These are phyloP conservation scores for Ctenoplectra terminalis DNA, from an alignment of 1,140 invertebrate species.

Conservation along the genomic window DNA sequence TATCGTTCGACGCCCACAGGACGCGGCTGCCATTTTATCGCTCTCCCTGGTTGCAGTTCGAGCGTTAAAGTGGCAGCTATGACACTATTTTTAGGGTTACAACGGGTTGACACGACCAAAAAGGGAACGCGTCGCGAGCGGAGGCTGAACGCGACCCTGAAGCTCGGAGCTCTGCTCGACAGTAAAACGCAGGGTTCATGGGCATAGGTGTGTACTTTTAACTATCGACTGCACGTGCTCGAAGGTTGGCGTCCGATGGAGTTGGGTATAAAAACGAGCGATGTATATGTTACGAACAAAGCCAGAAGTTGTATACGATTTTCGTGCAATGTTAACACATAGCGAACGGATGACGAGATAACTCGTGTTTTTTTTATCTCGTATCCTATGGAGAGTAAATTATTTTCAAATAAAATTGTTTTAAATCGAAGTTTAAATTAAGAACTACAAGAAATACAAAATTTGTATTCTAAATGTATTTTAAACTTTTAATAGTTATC, in stretches of 20 bases:
- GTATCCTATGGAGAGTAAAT: too few relatives aligned
- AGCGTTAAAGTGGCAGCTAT: conserved; percentile 7
- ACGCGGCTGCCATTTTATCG: not conserved
- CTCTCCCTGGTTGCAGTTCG: not conserved
- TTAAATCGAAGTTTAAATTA: too few relatives aligned
- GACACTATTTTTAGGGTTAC: conserved; percentile 26
- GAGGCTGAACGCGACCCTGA: conserved; percentile 5
- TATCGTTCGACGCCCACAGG: conserved; percentile 14
- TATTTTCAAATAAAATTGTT: too few relatives aligned
- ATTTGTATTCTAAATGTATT: too few relatives aligned
- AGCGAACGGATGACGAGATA: too few relatives aligned
- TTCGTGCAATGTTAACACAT: too few relatives aligned
- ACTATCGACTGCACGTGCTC: too few relatives aligned
- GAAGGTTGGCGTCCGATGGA: not conserved
- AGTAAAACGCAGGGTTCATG: not conserved
- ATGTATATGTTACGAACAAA: not conserved
- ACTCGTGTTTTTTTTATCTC: too few relatives aligned
- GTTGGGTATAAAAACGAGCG: too few relatives aligned
- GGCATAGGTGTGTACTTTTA: conserved; percentile 5
- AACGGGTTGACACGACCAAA: conserved; percentile 12
- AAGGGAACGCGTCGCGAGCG: not conserved
- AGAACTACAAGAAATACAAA: too few relatives aligned
- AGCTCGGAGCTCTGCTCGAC: not conserved
- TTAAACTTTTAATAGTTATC: too few relatives aligned
- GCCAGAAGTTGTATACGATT: too few relatives aligned